Evolutionary conservation across 2,797 vertebrate species (phyloP), one percentile per base, ranked within the genome.

Genomic region (Smutsia temminckii): DNA sequence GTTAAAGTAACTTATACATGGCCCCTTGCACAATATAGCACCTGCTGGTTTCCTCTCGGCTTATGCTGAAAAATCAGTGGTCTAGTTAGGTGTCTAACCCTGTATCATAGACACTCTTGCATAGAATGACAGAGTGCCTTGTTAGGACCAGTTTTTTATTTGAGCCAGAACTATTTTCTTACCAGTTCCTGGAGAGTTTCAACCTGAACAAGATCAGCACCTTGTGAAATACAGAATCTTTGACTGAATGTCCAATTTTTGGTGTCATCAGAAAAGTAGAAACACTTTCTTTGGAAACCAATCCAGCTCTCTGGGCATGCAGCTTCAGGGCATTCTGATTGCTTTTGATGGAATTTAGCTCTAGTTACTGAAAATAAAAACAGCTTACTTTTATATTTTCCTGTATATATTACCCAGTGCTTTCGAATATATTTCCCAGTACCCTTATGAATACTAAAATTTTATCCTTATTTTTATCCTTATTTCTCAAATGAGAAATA

Each of bases 241-340:
- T 93, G 77, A n/a, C 68, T 88, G 32, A 63, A 93, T 23, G 86
- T 89, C 79, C 86, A 89, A 21, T 89, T 94, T 49, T 27, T 84
- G 25, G 29, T 49, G 61, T 94, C 86, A 77, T 89, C 29, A 75
- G 86, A 89, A 61, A 89, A 89, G 51, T 89, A 89, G 46, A 83
- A 94, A 61, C 93, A 89, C 8, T 89, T 94, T n/a, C 85, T 68
- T 51, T 89, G 78, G 71, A 89, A 94, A 72, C 86, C 93, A 89
- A 89, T 89, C 78, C 86, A 89, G 40, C 16, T 40, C 20, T 89
- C 61, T 69, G 79, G 78, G 51, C 92, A 94, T 18, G 42, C 68
- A 66, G 23, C 49, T 88, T 89, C 46, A 74, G 66, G 40, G 57
- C 68, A 83, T 29, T 32, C 85, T 66, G 37, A 37, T 49, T 23